Evolutionary conservation across 2,888 invertebrate species (phyloP), one percentile per base, ranked within the genome.

Genomic region (Caenorhabditis sinica): DNA sequence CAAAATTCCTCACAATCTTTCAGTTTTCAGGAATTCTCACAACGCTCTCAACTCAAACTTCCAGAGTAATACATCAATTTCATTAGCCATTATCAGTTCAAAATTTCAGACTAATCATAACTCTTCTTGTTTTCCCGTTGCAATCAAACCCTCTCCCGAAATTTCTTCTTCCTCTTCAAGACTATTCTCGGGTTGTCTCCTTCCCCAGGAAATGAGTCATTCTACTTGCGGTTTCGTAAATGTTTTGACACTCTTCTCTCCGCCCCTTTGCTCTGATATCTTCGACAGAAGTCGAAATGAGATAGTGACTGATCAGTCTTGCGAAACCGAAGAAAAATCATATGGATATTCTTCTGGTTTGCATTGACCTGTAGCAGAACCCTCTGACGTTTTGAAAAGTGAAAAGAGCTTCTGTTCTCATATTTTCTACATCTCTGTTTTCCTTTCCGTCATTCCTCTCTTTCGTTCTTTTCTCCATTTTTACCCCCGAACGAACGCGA

Each of bases 161-260:
- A 36, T 63, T 40, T 43, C 30, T 51, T 20, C 53, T 40, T 25
- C 56, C 33, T 43, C 25, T 69, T 58, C 71, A 60, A 56, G 28
- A 56, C 69, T 71, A 53, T 40, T 58, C 40, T 56, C 36, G 69
- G 23, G 40, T 60, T 45, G 9, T 23, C 30, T 30, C 23, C 45
- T 49, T 51, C 36, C 15, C 20, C 28, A 13, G 30, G 45, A 30
- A 30, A 45, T 75, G 75, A 75, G 66, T 75, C 75, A 75, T 66
- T 20, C 25, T 23, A 28, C 25, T 23, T 56, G 28, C 45, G 65
- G 66, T 56, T 75, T 75, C 75, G 75, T 58, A 66, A 75, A 49
- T 75, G 75, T 75, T 75, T 75, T 75, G 66, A 45, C 75, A 65
- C 68, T 28, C 56, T 28, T n/a, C 33, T 23, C 53, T 36, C 36